phyloP scores from a whole-genome alignment of 2,113 vertebrate genomes.

The Nothoprocta perdicaria region DNA sequence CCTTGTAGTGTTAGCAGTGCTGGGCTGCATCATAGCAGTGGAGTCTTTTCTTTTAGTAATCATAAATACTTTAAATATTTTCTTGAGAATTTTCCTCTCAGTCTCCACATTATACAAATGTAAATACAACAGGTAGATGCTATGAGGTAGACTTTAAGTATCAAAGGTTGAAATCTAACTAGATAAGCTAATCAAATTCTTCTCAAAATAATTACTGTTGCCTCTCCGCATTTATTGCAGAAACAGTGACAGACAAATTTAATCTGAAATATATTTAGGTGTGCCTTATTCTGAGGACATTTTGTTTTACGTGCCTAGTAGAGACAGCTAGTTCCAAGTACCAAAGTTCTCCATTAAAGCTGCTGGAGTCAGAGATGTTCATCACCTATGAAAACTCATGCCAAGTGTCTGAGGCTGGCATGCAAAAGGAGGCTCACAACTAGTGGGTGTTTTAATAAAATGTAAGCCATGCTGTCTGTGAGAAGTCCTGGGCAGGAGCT shows the following conservation, averaged over 20 bases:
- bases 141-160: neutral
- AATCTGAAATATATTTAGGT: neutral
- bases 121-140: neutral
- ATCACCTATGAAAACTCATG: neutral
- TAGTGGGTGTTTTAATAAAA: neutral
- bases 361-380: neutral
- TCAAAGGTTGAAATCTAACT: neutral
- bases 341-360: neutral
- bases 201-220: neutral
- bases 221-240: neutral
- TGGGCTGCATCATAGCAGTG: neutral
- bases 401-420: neutral
- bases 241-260: neutral
- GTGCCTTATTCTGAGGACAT: neutral
- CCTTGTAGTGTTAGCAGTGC: neutral
- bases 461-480: accelerated
- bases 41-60: neutral
- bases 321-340: neutral
- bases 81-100: neutral
- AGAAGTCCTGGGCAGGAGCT: neutral
- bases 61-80: neutral
- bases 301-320: neutral
- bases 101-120: neutral
- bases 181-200: neutral
- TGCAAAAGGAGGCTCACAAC: neutral